Evolutionary conservation across 2,888 invertebrate genomes (phyloP).

Genomic region (Flabesymbios commensalis): DNA sequence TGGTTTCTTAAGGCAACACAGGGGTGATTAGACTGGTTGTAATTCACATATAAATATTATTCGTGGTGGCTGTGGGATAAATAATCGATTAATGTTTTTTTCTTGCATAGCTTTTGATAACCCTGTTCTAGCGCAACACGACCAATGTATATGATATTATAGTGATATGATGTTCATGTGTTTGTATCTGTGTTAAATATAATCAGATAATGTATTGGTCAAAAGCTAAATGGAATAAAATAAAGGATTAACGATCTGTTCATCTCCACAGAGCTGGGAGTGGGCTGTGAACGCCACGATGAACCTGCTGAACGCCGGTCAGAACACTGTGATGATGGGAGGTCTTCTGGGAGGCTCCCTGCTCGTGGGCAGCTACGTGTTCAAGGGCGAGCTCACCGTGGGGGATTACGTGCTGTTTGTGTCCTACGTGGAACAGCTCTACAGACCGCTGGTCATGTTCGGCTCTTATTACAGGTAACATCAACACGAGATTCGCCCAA

Average conservation of each 20-base stretch:
- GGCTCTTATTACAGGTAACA: slow-evolving; percentile 90
- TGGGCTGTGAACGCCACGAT: slow-evolving; percentile 81
- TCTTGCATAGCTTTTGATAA: not conserved
- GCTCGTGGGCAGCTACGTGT: slow-evolving; percentile 79
- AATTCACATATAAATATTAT: not conserved
- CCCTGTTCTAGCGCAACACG: too few relatives aligned
- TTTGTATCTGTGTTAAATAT: too few relatives aligned
- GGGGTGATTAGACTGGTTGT: not conserved
- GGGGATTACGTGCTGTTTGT: slow-evolving; percentile 94
- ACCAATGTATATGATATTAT: too few relatives aligned
- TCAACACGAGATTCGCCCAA: too few relatives aligned
- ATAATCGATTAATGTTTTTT: not conserved
- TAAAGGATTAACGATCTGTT: too few relatives aligned
- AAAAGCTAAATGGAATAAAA: too few relatives aligned
- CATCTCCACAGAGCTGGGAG: slow-evolving; percentile 74
- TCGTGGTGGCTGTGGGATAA: not conserved
- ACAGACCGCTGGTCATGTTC: slow-evolving; percentile 93
- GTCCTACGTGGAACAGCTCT: slow-evolving; percentile 85
- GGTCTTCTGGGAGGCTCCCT: slow-evolving; percentile 69
- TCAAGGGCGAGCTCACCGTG: slow-evolving; percentile 72
- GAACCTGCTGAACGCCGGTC: slow-evolving; percentile 83
- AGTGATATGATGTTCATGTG: too few relatives aligned
- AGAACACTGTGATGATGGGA: slow-evolving; percentile 82
- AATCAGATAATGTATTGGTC: too few relatives aligned
- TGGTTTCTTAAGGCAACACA: not conserved